These are phyloP conservation scores for Penaeus indicus DNA, from an alignment of 1,140 invertebrate species.

Conservation along the genomic window DNA sequence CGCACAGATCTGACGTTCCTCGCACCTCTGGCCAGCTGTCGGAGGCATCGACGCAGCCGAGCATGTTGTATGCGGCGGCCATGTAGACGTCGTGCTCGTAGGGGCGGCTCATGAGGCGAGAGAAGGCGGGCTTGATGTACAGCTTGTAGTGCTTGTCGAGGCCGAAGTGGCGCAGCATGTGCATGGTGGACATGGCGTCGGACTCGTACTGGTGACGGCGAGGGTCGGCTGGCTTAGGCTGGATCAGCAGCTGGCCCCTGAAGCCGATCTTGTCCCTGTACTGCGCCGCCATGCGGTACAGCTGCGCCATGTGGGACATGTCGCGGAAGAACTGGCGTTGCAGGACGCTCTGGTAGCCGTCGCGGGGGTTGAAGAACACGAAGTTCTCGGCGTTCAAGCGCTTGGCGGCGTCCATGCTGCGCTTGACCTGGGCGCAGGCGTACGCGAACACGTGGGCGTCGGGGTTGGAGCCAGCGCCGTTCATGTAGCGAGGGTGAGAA, in stretches of 20 bases:
- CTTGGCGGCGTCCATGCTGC: conserved; percentile 61
- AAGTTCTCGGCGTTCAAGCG: conserved; percentile 64
- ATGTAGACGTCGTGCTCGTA: conserved; percentile 64
- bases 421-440: conserved; percentile 63
- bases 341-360: conserved; percentile 64
- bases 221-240: conserved; percentile 62
- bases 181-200: conserved; percentile 59
- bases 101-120: conserved; percentile 49
- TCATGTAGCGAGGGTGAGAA: conserved; percentile 64
- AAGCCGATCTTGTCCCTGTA: conserved; percentile 66
- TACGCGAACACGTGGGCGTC: conserved; percentile 65
- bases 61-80: conserved; percentile 63
- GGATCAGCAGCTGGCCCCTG: conserved; percentile 65
- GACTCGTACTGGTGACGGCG: conserved; percentile 65
- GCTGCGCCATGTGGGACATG: conserved; percentile 63
- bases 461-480: conserved; percentile 64
- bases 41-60: conserved; percentile 62
- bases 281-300: conserved; percentile 65
- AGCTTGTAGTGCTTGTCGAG: conserved; percentile 64
- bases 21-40: conserved; percentile 54
- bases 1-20: conserved; percentile 46
- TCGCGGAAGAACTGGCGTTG: conserved; percentile 64
- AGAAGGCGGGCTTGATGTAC: conserved; percentile 62
- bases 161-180: conserved; percentile 61
- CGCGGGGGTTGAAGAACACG: conserved; percentile 65